phyloP scores from a whole-genome alignment of 30 jellyfish, hydroid and myxozoan genomes.

The Nemopilema nomurai region DNA sequence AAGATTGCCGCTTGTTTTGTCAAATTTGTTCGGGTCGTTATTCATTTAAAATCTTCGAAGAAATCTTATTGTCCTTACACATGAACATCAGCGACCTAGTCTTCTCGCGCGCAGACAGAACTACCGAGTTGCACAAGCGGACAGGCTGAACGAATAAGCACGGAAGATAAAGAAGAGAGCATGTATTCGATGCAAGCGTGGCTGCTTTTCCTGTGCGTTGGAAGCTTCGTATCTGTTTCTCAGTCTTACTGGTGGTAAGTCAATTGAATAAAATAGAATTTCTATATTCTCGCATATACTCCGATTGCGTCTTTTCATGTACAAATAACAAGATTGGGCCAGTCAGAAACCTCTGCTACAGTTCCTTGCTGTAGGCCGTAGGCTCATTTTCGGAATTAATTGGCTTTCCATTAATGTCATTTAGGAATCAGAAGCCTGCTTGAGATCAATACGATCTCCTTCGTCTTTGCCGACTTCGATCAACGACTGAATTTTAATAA shows the following conservation, averaged over 20 bases:
- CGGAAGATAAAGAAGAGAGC: constrained; percentile 9
- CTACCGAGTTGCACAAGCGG: constrained; percentile 16
- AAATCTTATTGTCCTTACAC: constrained; percentile 36
- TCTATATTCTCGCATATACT: constrained; percentile 17
- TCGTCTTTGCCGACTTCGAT: not conserved
- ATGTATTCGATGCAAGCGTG: constrained; percentile 49
- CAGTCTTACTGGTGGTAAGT: constrained; percentile 75
- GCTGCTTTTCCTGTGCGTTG: constrained; percentile 26
- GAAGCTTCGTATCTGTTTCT: constrained; percentile 41
- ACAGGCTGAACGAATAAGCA: not conserved
- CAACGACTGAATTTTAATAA: constrained; percentile 10
- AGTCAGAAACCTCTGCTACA: not conserved
- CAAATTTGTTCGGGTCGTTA: constrained; percentile 65
- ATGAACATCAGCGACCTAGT: constrained; percentile 33
- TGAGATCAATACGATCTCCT: not conserved
- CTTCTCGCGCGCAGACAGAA: constrained; percentile 33
- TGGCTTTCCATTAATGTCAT: constrained; percentile 49
- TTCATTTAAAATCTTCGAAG: constrained; percentile 67
- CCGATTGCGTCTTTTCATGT: constrained; percentile 44
- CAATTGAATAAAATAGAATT: not conserved
- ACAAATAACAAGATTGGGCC: not conserved
- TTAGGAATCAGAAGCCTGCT: constrained; percentile 26
- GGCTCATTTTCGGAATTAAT: constrained; percentile 12
- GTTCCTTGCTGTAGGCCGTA: not conserved
- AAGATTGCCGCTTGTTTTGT: constrained; percentile 82